A percentile compares a stretch with the other conserved stretches of the same genome.
Conservation (phyloP, 64 coral and sea anemone genomes). For the Actinia tenebrosa region DNA sequence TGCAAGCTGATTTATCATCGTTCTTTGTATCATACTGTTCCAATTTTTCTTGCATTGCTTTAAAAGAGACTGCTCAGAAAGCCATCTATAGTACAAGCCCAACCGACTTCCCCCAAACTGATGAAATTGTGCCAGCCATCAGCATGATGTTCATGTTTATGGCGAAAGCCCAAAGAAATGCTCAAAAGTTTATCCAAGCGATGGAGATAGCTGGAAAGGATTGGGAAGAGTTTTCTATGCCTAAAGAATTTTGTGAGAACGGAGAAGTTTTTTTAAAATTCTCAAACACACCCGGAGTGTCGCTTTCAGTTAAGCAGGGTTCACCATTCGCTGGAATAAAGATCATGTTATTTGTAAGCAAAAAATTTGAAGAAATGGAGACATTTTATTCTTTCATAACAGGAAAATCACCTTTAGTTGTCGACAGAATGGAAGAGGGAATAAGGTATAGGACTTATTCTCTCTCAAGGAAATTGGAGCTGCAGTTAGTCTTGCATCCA, state of each 20-base stretch:
- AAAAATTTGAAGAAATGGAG: conserved; percentile 78
- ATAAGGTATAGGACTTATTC: conserved; percentile 70
- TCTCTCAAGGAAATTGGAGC: conserved; percentile 73
- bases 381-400: conserved; percentile 80
- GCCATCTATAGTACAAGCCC: conserved; percentile 36
- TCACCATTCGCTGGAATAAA: conserved; percentile 77
- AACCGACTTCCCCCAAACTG: conserved; percentile 47
- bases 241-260: conserved; percentile 58
- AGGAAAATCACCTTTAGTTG: conserved; percentile 65
- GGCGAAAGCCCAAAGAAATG: conserved; percentile 70
- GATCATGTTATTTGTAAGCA: conserved; percentile 72
- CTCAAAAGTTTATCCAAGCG: conserved; percentile 40
- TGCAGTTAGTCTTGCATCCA: conserved; percentile 75
- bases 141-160: conserved; percentile 80
- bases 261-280: conserved; percentile 61
- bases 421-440: conserved; percentile 82
- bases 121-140: conserved; percentile 46
- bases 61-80: conserved; percentile 71
- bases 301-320: conserved; percentile 49
- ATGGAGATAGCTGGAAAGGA: conserved; percentile 20
- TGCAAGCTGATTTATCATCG: conserved; percentile 43
- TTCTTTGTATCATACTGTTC: conserved; percentile 61
- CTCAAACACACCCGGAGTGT: conserved; percentile 29
- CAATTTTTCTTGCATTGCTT: conserved; percentile 57
- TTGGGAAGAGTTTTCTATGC: conserved; percentile 48